phyloP scores from a whole-genome alignment of 2,797 vertebrate species.

The Steatocranus sp. region DNA sequence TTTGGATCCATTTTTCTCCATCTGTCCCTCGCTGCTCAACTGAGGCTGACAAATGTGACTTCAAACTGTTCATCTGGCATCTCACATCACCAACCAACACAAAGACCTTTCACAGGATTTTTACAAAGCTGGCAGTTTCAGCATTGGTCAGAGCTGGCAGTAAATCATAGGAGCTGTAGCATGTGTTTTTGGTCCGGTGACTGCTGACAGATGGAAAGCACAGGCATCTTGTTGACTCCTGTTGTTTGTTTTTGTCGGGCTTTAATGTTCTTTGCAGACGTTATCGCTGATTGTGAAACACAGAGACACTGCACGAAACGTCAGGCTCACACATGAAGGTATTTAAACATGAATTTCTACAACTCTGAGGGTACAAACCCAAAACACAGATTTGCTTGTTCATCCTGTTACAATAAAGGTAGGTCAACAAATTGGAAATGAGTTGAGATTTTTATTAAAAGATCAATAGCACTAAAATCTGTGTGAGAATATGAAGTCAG shows the following conservation, averaged over 20 bases:
- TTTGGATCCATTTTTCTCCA: neutral
- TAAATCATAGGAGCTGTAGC: neutral
- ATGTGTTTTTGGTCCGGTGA: neutral
- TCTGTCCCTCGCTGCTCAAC: neutral
- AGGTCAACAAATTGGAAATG: neutral
- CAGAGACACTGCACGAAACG: neutral
- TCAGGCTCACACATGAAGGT: neutral
- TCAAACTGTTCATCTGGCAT: neutral
- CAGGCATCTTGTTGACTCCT: neutral
- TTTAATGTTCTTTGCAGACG: constrained; percentile 22
- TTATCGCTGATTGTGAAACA: neutral
- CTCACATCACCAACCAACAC: neutral
- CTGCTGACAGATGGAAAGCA: constrained; percentile 6
- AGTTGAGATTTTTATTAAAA: fast-evolving
- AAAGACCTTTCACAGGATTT: neutral
- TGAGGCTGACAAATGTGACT: neutral
- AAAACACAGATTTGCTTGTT: neutral
- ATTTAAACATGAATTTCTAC: neutral
- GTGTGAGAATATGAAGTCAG: neutral
- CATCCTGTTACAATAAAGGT: fast-evolving
- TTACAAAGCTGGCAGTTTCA: neutral
- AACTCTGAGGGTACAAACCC: neutral
- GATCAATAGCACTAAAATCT: neutral
- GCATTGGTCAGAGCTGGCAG: neutral
- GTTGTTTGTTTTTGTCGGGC: constrained; percentile 14